Conservation (phyloP, 1,140 invertebrate genomes). For the Palaemon carinicauda region DNA sequence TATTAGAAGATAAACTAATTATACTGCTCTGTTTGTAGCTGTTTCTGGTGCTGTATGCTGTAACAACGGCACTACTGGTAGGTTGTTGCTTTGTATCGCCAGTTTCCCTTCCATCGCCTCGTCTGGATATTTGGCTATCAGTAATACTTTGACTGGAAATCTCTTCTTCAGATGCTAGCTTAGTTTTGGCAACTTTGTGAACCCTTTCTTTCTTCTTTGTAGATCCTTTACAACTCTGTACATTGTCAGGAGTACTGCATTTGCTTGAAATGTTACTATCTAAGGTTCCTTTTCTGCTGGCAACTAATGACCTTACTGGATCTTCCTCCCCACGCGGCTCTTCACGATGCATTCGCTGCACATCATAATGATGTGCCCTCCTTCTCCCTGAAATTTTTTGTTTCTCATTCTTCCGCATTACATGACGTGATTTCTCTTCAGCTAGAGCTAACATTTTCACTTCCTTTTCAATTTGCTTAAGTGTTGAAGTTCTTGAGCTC, state of each 20-base stretch:
- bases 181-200: neutral
- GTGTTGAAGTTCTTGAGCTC: slow-evolving; percentile 34
- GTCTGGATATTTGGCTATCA: slow-evolving; percentile 22
- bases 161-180: slow-evolving; percentile 19
- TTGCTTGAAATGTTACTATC: neutral
- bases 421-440: slow-evolving; percentile 25
- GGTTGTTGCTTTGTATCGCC: slow-evolving; percentile 9
- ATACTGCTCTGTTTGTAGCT: neutral
- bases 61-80: neutral
- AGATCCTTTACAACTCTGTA: neutral
- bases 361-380: neutral
- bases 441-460: slow-evolving; percentile 18
- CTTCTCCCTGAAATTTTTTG: neutral
- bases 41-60: neutral
- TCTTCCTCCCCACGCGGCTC: slow-evolving; percentile 18
- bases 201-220: neutral
- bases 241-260: neutral
- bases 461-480: slow-evolving; percentile 33
- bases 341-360: neutral
- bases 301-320: neutral
- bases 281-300: neutral
- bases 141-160: neutral
- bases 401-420: neutral
- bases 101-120: slow-evolving; percentile 36
- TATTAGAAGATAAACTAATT: neutral